Base-by-base conservation (phyloP, 2,113 vertebrate species). In the Proterorhinus semilunaris region DNA sequence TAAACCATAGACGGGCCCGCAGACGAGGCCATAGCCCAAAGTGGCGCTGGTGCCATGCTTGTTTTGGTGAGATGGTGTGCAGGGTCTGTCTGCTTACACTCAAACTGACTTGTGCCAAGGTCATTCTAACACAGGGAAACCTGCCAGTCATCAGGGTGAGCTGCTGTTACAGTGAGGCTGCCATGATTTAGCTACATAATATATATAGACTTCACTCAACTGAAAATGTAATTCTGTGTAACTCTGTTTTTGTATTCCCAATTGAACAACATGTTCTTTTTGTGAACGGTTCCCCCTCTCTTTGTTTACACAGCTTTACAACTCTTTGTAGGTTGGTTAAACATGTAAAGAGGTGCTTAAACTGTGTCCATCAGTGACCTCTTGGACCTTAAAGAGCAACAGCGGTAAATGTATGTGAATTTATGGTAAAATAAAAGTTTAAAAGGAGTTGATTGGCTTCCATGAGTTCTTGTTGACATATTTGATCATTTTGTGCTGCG, bases 1-100 rank as follows among this genome's bases (percentile, higher is more conserved):
- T 36, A 36, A 36, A 36, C 27, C 27, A 36, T 36, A 36, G 4
- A 36, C 27, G 3, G 27, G 27, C 27, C 27, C 27, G 27, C 27
- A 36, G 27, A 36, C 27, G 4, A 73, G 73, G 68, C 9, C 11
- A 74, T 70, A 76, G 79, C 78, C 8, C 53, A 6, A 10, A 55
- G 53, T 27, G 53, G 17, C 21, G 82, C 66, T 80, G 77, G 80
- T 82, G 76, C 85, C 66, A 59, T 81, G 72, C 88, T 82, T 83
- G 87, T 89, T 90, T 83, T 9, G 57, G 75, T 88, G 77, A 50
- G 77, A 88, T 80, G 71, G n/a, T 43, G 27, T 69, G 78, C 90
- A 88, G 81, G 68, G 54, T 76, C 66, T 53, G 84, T 75, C 55
- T 69, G 78, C 63, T 81, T 66, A 79, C 70, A 61, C 58, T 61